phyloP scores from a whole-genome alignment of 1,140 invertebrate species.

The Drosophila bifasciata region DNA sequence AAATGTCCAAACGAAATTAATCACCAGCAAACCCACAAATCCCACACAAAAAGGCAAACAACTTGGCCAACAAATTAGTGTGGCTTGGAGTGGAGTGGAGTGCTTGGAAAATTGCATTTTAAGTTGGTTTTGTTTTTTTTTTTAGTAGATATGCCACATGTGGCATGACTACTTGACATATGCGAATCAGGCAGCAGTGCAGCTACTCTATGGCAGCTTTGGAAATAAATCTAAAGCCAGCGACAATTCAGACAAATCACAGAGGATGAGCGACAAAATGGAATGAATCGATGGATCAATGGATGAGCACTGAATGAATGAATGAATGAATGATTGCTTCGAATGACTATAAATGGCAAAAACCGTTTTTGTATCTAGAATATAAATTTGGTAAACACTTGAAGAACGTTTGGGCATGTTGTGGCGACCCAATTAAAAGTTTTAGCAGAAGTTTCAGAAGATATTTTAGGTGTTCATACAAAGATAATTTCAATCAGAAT shows the following conservation, averaged over 20 bases:
- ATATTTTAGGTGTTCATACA: too few relatives aligned
- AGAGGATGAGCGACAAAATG: constrained; percentile 47
- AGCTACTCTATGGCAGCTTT: constrained; percentile 27
- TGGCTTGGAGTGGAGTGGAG: background rate
- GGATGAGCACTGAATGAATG: background rate
- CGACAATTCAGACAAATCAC: constrained; percentile 46
- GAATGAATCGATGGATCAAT: constrained; percentile 38
- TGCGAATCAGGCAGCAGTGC: constrained; percentile 70
- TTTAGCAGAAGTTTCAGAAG: too few relatives aligned
- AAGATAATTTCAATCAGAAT: too few relatives aligned
- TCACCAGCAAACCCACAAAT: constrained; percentile 33
- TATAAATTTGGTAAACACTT: too few relatives aligned
- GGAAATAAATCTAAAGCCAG: constrained; percentile 51
- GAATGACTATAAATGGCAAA: constrained; percentile 45
- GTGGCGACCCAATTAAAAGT: too few relatives aligned
- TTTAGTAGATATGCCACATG: constrained; percentile 74
- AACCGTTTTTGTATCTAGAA: too few relatives aligned
- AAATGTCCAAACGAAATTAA: constrained; percentile 58
- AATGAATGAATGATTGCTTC: constrained; percentile 35
- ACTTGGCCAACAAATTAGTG: constrained; percentile 71
- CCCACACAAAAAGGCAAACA: constrained; percentile 35
- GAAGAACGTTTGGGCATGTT: too few relatives aligned
- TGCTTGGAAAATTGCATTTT: constrained; percentile 57
- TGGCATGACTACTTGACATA: constrained; percentile 82
- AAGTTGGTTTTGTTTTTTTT: constrained; percentile 35